Percentiles rank a stretch among this genome's conserved stretches.
These are phyloP conservation scores for Laticauda colubrina DNA, from an alignment of 2,113 vertebrate genomes.

Conservation along the genomic window DNA sequence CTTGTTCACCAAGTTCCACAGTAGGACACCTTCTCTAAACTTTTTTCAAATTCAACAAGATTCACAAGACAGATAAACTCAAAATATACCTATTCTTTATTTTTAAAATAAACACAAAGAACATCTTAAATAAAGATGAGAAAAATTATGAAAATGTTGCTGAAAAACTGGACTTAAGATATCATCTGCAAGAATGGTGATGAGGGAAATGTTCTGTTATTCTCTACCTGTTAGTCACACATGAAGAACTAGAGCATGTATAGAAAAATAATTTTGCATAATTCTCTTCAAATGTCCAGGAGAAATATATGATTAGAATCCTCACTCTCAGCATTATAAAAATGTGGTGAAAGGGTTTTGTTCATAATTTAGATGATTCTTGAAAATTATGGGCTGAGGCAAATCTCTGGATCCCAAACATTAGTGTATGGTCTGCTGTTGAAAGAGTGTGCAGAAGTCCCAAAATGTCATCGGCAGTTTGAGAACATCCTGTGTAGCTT, in stretches of 20 bases:
- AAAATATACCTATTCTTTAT: not conserved
- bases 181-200: not conserved
- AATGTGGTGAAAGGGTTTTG: not conserved
- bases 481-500: not conserved
- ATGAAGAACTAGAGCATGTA: not conserved
- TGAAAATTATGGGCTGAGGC: not conserved
- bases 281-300: accelerated
- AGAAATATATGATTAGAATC: slow-evolving; percentile 2
- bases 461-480: not conserved
- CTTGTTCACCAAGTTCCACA: slow-evolving; percentile 22
- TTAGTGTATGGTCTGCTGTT: not conserved
- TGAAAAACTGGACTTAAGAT: not conserved
- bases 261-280: not conserved
- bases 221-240: not conserved
- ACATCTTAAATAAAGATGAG: slow-evolving; percentile 30
- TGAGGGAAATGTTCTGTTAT: not conserved
- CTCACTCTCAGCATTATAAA: not conserved
- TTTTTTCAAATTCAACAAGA: slow-evolving; percentile 15
- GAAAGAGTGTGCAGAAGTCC: not conserved
- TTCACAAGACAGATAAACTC: slow-evolving; percentile 6
- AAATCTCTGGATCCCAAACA: not conserved
- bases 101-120: not conserved
- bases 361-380: not conserved
- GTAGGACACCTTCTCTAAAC: slow-evolving; percentile 8
- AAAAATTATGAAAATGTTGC: not conserved